Base-by-base conservation (phyloP, 2,888 invertebrate species). In the Clusia tigrina region DNA sequence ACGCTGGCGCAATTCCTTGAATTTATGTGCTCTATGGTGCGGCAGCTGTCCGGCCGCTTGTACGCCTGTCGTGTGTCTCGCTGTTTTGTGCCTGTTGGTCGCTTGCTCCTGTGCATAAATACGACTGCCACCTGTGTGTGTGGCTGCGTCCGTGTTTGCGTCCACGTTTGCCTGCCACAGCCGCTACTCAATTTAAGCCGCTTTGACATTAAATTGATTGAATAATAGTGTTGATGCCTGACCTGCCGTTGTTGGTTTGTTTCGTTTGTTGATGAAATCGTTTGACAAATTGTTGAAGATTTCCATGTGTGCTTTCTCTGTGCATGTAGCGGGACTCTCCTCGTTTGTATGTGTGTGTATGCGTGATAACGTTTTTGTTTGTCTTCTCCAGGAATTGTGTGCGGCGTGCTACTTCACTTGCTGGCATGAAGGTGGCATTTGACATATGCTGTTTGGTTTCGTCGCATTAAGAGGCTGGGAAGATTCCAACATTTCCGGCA, bases 181-280 rank as follows among this genome's bases (percentile, higher is more conserved):
- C 3, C n/a, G 6, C 42, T 15, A 15, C 12, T 42, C n/a, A 15
- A n/a, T 6, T 17, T 6, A 6, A 42, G 42, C 42, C n/a, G 42
- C 42, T 10, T 42, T 42, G 42, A 42, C 42, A 42, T 42, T 42
- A 42, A 42, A 42, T 42, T 42, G 42, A 42, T 42, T 6, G 42
- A 42, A 42, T 42, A 42, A 42, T 42, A 42, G 42, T 15, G 42
- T 15, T 42, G 42, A 42, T 12, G 42, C n/a, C 15, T 17, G 3
- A 42, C 15, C 42, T 15, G 42, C 42, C 42, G n/a, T 12, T 9
- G 42, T 3, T n/a, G 42, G n/a, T 17, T 15, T n/a, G 42, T n/a
- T 15, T 3, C 42, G n/a, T 15, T 3, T 42, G 6, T 32, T 32
- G 42, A 42, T 42, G 42, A 42, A 42, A 42, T 42, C 42, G 42